Evolutionary conservation across 2,797 vertebrate species (phyloP), one percentile per base, ranked within the genome.

Genomic region (Harpagifer antarcticus): DNA sequence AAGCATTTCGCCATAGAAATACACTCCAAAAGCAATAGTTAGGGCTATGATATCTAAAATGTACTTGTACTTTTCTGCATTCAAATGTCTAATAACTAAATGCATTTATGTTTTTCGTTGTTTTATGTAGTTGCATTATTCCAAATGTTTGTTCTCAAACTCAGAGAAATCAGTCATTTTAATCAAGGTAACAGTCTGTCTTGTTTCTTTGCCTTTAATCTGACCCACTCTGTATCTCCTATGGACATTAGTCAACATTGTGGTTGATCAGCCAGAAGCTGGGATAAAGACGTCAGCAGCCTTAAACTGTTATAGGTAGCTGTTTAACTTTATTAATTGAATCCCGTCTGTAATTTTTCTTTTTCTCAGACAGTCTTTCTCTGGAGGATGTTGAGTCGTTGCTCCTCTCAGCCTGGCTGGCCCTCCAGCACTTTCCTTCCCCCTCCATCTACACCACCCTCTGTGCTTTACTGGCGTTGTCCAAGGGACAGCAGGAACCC

Each of bases 401-500:
- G 65, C 91, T 99, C 63, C 86, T 69, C 13, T 88, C 92, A 0
- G 96, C 96, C 20, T 95, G 96, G 90, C 74, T 91, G 53, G 86
- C 90, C 8, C 47, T 97, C 47, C 94, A 96, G 62, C 97, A 97
- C 88, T 97, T 96, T 71, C 98, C 97, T 7, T 93, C 94, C 4
- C 91, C 94, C 0, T 66, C 83, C 7, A 90, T 97, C 66, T 97
- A 96, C 48, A 87, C 95, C 0, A 93, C 81, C 16, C 73, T 98
- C 50, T 97, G 96, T 79, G 87, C 83, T 63, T 87, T 98, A 37
- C 91, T 98, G 72, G 96, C 95, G 1, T 82, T 97, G 68, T 94
- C 94, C 23, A 63, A 57, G 2, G 97, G 97, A 5, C 92, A 93
- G 64, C 88, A 72, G 15, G 95, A 98, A 76, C 94, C 96, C 0